These are phyloP conservation scores for Steinernema feltiae DNA, from an alignment of 1,140 invertebrate genomes.

Conservation along the genomic window DNA sequence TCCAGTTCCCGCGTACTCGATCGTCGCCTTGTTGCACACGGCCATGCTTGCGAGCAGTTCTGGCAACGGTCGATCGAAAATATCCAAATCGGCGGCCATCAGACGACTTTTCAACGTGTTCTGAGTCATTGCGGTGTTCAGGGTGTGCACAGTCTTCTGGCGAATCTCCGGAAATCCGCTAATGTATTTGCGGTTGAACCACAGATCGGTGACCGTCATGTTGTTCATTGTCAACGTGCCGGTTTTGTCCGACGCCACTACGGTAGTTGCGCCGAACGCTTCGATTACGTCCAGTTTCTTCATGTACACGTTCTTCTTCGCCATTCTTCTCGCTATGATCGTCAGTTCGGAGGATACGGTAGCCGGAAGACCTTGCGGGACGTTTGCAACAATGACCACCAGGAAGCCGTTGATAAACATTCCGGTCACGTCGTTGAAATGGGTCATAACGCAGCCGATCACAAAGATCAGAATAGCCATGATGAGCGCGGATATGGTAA, in stretches of 20 bases:
- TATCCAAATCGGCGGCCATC: too few species aligned
- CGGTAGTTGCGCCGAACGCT: constrained; percentile 57
- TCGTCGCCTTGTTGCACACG: constrained; percentile 40
- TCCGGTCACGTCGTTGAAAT: constrained; percentile 24
- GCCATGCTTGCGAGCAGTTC: constrained; percentile 39
- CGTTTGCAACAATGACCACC: constrained; percentile 32
- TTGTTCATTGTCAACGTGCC: constrained; percentile 97
- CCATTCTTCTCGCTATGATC: constrained; percentile 58
- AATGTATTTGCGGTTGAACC: constrained; percentile 46
- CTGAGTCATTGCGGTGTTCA: too few species aligned
- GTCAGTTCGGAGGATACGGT: constrained; percentile 62
- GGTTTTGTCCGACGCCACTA: constrained; percentile 92
- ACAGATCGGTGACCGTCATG: constrained; percentile 75
- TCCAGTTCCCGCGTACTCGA: constrained; percentile 24
- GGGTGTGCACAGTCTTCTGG: too few species aligned
- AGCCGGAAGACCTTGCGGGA: constrained; percentile 58
- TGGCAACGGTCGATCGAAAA: constrained; percentile 34
- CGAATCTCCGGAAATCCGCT: constrained; percentile 40
- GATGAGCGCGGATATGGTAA: constrained; percentile 32
- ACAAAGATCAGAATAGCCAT: constrained; percentile 27
- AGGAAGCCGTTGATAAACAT: constrained; percentile 34
- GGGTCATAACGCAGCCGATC: constrained; percentile 20
- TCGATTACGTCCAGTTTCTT: constrained; percentile 62
- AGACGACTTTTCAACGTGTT: constrained; percentile 17
- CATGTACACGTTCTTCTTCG: constrained; percentile 59